Conservation (phyloP, 2,888 invertebrate genomes). For the Pheosia tremula region DNA sequence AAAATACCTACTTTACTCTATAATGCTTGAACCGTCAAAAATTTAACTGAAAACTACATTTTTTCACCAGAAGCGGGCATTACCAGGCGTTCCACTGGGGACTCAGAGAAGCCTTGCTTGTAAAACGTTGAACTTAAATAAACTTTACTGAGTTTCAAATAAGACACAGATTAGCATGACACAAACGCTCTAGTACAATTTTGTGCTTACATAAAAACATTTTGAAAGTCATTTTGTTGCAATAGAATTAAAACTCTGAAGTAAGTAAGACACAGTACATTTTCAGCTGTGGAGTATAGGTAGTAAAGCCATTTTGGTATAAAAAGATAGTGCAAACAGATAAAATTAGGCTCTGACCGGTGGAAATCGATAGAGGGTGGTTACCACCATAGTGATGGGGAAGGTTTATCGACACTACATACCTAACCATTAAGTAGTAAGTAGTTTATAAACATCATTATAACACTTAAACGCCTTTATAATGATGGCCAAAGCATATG, state of each 20-base stretch:
- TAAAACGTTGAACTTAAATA: slow-evolving; percentile 13
- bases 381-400: slow-evolving; percentile 49
- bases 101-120: slow-evolving; percentile 15
- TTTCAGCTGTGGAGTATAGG: background rate
- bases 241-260: background rate
- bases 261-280: background rate
- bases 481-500: too few species aligned
- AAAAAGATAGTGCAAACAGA: slow-evolving; percentile 53
- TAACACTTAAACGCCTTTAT: too few species aligned
- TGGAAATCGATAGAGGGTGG: slow-evolving; percentile 73
- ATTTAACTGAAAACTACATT: slow-evolving; percentile 28
- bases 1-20: slow-evolving; percentile 13
- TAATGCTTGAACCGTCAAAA: slow-evolving; percentile 16
- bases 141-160: background rate
- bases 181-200: slow-evolving; percentile 8
- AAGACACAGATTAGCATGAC: slow-evolving; percentile 18
- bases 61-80: slow-evolving; percentile 36
- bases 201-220: background rate
- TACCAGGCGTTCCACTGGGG: slow-evolving; percentile 17
- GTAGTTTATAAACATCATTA: too few species aligned
- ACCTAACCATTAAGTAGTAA: background rate
- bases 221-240: background rate
- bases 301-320: slow-evolving; percentile 16
- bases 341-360: slow-evolving; percentile 67
- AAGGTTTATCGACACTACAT: slow-evolving; percentile 8